Base-by-base conservation (phyloP, 92 coral and sea anemone genomes). In the Umimayanthus kanabou region DNA sequence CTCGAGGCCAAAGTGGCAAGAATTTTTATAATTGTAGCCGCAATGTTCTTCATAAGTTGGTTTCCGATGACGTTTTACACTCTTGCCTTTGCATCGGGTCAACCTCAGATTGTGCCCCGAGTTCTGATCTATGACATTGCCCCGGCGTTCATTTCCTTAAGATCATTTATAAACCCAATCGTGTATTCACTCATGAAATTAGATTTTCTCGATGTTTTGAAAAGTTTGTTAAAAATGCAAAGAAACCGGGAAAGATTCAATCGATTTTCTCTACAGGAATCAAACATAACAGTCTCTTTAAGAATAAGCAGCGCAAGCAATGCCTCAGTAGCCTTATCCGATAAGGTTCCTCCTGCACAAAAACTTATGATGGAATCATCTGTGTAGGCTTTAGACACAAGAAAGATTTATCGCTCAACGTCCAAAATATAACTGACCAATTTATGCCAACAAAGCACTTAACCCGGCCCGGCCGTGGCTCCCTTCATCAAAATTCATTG, bases 1-100 rank as follows among this genome's bases (percentile, higher is more conserved):
- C 78, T 83, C 25, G 87, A 83, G 25, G 67, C 78, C 40, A 83
- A 83, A 83, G 87, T 83, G 13, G 77, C 79, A 18, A 83, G 87
- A 25, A 73, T 83, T 45, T 83, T 83, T 45, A 49, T 83, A 83
- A 70, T 83, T 70, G 87, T 70, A n/a, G 87, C 87, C 6, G 28
- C 66, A 47, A 69, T 71, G 77, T 83, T 83, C 40, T 83, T 83
- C 20, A 70, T 83, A 11, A 71, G 87, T 11, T 83, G 87, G 87
- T 83, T 83, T 70, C 87, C 79, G 28, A 42, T 83, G 64, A 83
- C 78, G 4, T 83, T 83, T 37, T 83, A 83, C 30, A 83, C 87
- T 4, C 13, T 83, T 9, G 87, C 87, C 15, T 83, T 83, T 50
- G 87, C 87, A 49, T 4, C 25, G 15, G 87, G 77, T 0, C 78